Evolutionary conservation across 2,797 vertebrate genomes (phyloP).

Genomic region (Rhyacichthys aspro): DNA sequence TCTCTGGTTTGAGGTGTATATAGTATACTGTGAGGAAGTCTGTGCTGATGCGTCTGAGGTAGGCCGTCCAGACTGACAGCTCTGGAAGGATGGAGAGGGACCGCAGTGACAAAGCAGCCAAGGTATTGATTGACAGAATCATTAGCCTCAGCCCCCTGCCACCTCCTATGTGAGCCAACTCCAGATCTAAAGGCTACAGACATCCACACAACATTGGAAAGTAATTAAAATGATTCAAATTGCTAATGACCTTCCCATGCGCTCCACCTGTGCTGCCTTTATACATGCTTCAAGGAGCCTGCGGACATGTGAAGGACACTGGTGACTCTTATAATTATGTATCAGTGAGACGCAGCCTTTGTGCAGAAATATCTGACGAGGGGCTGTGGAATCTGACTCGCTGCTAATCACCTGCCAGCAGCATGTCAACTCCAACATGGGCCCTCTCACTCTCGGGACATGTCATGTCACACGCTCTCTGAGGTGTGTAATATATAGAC

Average conservation of each 20-base stretch:
- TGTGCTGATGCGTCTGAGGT: constrained; percentile 20
- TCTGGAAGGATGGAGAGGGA: constrained; percentile 33
- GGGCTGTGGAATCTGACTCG: constrained; percentile 47
- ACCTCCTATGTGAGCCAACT: constrained; percentile 16
- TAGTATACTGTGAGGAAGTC: constrained; percentile 21
- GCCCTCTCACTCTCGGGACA: constrained; percentile 59
- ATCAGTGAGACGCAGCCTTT: constrained; percentile 44
- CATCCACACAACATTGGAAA: constrained; percentile 13
- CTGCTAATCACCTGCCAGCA: constrained; percentile 68
- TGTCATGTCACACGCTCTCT: constrained; percentile 46
- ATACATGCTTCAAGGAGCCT: constrained; percentile 22
- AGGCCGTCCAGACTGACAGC: constrained; percentile 41
- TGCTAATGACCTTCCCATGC: neutral
- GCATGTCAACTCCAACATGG: constrained; percentile 58
- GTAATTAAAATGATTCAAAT: constrained; percentile 9
- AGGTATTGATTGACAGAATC: constrained; percentile 69
- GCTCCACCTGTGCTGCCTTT: constrained; percentile 19
- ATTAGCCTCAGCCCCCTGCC: constrained; percentile 53
- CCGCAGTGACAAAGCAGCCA: constrained; percentile 40
- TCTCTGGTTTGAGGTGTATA: constrained; percentile 42
- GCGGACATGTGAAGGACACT: constrained; percentile 64
- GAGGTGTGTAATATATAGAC: constrained; percentile 52
- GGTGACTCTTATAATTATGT: constrained; percentile 61
- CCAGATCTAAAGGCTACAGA: constrained; percentile 20
- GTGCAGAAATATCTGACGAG: constrained; percentile 49